Percentiles rank a stretch among this genome's conserved stretches.
Conservation (phyloP, 1,140 invertebrate species). For the Heliconius melpomene region DNA sequence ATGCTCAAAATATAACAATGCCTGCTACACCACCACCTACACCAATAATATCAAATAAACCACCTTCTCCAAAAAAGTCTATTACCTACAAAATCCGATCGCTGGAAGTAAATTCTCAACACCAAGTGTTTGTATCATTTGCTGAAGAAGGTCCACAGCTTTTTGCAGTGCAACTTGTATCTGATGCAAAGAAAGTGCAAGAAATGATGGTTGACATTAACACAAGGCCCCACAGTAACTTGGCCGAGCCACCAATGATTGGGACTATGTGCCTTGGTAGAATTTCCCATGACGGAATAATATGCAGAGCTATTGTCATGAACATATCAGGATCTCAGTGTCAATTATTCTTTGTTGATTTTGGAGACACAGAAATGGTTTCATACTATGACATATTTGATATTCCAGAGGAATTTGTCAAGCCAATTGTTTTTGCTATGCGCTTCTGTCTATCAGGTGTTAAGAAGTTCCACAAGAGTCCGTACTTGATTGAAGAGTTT, state of each 20-base stretch:
- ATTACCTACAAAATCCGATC: constrained; percentile 83
- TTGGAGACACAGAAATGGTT: constrained; percentile 87
- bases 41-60: constrained; percentile 46
- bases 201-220: constrained; percentile 87
- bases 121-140: constrained; percentile 87
- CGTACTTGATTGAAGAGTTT: constrained; percentile 86
- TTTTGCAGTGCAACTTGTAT: constrained; percentile 87
- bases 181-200: constrained; percentile 81
- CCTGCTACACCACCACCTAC: constrained; percentile 43
- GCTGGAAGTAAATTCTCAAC: constrained; percentile 82
- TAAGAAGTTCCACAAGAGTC: constrained; percentile 84
- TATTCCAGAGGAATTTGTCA: constrained; percentile 86
- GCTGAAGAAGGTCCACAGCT: constrained; percentile 88
- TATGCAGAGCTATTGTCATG: constrained; percentile 88
- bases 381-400: constrained; percentile 86
- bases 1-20: constrained; percentile 36
- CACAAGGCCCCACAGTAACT: constrained; percentile 79
- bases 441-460: constrained; percentile 86
- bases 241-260: constrained; percentile 84
- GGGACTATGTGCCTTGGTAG: constrained; percentile 87
- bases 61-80: constrained; percentile 70
- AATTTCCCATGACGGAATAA: constrained; percentile 83
- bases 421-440: constrained; percentile 87
- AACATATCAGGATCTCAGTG: constrained; percentile 82
- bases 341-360: constrained; percentile 89